A percentile compares a stretch with the other conserved stretches of the same genome.
phyloP scores from a whole-genome alignment of 2,797 vertebrate genomes.

The Mycteria americana region DNA sequence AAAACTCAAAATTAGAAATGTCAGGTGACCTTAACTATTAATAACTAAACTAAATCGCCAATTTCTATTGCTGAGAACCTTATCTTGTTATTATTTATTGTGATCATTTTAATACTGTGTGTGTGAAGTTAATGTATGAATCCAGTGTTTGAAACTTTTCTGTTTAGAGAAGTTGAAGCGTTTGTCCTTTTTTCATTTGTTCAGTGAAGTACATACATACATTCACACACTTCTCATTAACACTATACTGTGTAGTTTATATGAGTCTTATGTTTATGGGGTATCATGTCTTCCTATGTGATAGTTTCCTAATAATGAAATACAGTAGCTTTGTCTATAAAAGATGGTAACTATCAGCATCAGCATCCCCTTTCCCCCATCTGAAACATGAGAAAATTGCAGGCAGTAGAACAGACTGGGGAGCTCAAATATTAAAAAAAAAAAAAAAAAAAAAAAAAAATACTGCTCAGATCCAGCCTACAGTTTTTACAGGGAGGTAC shows the following conservation, averaged over 20 bases:
- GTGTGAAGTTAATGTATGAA: not conserved
- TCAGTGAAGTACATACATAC: not conserved
- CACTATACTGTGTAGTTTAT: not conserved
- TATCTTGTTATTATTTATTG: not conserved
- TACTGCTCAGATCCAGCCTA: not conserved
- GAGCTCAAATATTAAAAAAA: not conserved
- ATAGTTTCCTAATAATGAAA: not conserved
- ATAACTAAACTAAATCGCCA: not conserved
- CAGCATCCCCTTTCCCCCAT: not conserved
- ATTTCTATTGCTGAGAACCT: not conserved
- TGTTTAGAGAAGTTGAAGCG: not conserved
- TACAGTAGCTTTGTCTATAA: not conserved
- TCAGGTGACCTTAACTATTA: not conserved
- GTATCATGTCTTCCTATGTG: not conserved
- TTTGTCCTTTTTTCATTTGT: not conserved
- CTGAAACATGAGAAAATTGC: not conserved
- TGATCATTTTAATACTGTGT: not conserved
- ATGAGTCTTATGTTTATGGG: not conserved
- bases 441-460: not conserved
- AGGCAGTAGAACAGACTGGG: not conserved
- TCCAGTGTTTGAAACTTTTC: not conserved
- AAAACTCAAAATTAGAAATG: not conserved
- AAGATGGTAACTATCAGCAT: not conserved
- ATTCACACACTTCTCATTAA: not conserved
- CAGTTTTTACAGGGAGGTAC: not conserved